Conservation (phyloP, 2,888 invertebrate species). For the Amiota mariae region DNA sequence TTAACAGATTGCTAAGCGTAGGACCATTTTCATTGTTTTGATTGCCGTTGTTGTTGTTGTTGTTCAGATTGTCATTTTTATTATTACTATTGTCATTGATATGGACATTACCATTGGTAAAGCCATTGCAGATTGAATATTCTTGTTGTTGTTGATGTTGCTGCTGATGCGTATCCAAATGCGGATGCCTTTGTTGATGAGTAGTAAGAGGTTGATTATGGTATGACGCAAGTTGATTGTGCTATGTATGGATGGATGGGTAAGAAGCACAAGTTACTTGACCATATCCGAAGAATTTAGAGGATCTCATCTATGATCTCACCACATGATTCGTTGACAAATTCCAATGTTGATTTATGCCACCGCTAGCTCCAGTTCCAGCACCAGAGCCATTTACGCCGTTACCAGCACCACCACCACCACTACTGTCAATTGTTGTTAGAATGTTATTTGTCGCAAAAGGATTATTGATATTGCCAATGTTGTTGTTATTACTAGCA, state of each 20-base stretch:
- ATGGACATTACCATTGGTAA: too few species aligned
- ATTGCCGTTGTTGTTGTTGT: conserved; percentile 34
- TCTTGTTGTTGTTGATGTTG: conserved; percentile 56
- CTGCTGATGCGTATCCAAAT: conserved; percentile 49
- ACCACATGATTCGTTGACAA: conserved; percentile 59
- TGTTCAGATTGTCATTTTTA: conserved; percentile 34
- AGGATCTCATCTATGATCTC: conserved; percentile 18
- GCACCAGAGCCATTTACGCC: conserved; percentile 26
- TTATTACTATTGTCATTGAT: conserved; percentile 39
- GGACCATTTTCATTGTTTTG: conserved; percentile 64
- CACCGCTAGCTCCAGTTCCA: conserved; percentile 38
- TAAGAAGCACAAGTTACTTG: conserved; percentile 8
- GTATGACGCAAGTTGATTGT: conserved; percentile 55
- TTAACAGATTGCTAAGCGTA: conserved; percentile 71
- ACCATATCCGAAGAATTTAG: background rate
- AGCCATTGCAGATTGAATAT: too few species aligned
- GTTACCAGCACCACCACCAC: conserved; percentile 16
- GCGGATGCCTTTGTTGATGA: conserved; percentile 51
- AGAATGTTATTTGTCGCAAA: conserved; percentile 63
- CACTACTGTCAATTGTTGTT: conserved; percentile 40
- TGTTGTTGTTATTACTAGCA: conserved; percentile 55
- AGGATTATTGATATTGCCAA: conserved; percentile 64
- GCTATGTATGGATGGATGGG: conserved; percentile 39
- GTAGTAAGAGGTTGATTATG: too few species aligned
- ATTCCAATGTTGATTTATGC: conserved; percentile 60